These are phyloP conservation scores for Lithosia quadra DNA, from an alignment of 2,888 invertebrate species.

Conservation along the genomic window DNA sequence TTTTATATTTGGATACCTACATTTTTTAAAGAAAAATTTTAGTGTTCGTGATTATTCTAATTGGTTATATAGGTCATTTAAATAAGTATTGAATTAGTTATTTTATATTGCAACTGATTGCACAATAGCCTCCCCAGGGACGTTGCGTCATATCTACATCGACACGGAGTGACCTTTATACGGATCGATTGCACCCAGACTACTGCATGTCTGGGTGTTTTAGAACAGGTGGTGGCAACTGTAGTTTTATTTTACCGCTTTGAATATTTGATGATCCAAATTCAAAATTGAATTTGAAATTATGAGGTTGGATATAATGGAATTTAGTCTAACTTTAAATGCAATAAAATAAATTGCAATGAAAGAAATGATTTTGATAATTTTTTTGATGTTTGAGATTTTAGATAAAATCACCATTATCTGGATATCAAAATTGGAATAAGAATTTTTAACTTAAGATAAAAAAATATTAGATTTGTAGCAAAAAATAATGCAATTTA, in stretches of 20 bases:
- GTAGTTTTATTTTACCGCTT: background rate
- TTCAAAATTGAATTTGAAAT: conserved; percentile 5
- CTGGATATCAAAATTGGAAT: background rate
- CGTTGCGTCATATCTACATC: conserved; percentile 75
- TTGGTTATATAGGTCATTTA: background rate
- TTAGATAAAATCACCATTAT: background rate
- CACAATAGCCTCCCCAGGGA: conserved; percentile 73
- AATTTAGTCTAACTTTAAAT: background rate
- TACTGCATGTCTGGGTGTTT: conserved; percentile 32
- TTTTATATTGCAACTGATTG: conserved; percentile 69
- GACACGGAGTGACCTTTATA: conserved; percentile 79
- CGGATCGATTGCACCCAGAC: conserved; percentile 73
- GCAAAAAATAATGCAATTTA: too few species aligned
- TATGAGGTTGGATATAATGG: background rate
- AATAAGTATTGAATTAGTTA: background rate
- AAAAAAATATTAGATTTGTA: too few species aligned
- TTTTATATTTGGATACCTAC: background rate
- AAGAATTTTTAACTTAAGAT: too few species aligned
- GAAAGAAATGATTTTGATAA: background rate
- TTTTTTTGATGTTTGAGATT: background rate
- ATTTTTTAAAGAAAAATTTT: background rate
- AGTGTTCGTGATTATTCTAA: background rate
- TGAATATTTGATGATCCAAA: conserved; percentile 3
- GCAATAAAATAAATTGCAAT: too few species aligned
- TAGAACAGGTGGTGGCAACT: conserved; percentile 23